A percentile compares a stretch with the other conserved stretches of the same genome.
Evolutionary conservation across 1,140 invertebrate genomes (phyloP).

Genomic region (Lepidurus couesii): DNA sequence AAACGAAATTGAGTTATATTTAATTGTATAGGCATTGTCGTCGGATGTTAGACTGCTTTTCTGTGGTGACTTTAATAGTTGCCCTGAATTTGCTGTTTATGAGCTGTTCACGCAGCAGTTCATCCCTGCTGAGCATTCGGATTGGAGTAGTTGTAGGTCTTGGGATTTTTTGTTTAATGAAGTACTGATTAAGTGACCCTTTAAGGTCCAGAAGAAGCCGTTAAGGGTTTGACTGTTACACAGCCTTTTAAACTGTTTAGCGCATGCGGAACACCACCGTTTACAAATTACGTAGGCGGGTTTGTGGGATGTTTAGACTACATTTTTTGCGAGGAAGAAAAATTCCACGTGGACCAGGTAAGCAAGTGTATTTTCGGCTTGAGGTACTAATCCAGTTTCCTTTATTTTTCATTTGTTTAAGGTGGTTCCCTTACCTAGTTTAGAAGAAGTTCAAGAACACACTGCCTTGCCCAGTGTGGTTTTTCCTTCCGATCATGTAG

Average conservation of each 20-base stretch:
- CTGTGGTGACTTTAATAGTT: conserved; percentile 82
- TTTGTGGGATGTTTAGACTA: conserved; percentile 89
- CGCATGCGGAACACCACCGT: conserved; percentile 67
- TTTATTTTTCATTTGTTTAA: conserved; percentile 42
- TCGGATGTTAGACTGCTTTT: conserved; percentile 59
- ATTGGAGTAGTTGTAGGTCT: conserved; percentile 68
- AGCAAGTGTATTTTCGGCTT: conserved; percentile 35
- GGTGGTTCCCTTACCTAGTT: conserved; percentile 69
- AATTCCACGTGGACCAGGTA: conserved; percentile 58
- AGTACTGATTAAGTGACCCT: neutral
- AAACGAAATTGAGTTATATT: neutral
- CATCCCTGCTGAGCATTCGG: conserved; percentile 55
- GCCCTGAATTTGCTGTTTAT: conserved; percentile 71
- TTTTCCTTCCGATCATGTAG: conserved; percentile 88
- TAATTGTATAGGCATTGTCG: conserved; percentile 49
- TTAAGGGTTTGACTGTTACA: conserved; percentile 53
- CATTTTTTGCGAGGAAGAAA: conserved; percentile 71
- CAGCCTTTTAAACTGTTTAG: conserved; percentile 60
- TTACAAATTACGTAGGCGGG: conserved; percentile 75
- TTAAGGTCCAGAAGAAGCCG: conserved; percentile 58
- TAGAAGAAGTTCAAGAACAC: conserved; percentile 64
- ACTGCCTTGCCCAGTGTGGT: conserved; percentile 74
- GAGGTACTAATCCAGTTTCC: conserved; percentile 28
- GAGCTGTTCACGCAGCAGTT: conserved; percentile 61
- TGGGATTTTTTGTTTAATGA: conserved; percentile 39